Evolutionary conservation across 2,113 vertebrate species (phyloP), one percentile per base, ranked within the genome.

Genomic region (Oxyruncus cristatus): DNA sequence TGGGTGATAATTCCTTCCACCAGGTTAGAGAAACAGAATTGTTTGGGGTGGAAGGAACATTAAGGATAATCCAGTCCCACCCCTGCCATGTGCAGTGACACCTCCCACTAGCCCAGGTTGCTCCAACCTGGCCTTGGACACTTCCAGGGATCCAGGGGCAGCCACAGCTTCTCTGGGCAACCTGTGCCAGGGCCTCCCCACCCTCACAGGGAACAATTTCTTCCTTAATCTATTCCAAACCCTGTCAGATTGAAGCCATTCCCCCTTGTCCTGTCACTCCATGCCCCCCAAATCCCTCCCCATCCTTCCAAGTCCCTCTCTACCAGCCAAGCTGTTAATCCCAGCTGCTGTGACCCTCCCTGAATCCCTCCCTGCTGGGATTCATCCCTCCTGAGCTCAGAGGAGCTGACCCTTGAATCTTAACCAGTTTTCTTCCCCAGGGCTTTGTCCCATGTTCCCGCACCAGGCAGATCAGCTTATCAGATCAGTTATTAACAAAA

Each of bases 1-100:
- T 95, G 72, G 12, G 49, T 41, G 78, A 65, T 53, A 37, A 90
- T 17, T 42, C 73, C 33, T 92, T 86, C 52, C 49, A 77, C 3
- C 4, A 55, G 79, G 71, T 92, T 42, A 62, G 42, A 26, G 21
- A 42, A 83, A 41, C 17, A n/a, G 42, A 26, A 6, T 14, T 6
- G n/a, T 35, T 11, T 50, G 61, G 19, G 5, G 2, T 55, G 46
- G 53, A 1, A 53, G 9, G 30, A 21, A 24, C 23, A 8, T 26
- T 7, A 61, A 53, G 61, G 0, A 14, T 8, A 14, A 17, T 1
- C 52, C 19, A 3, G 9, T 30, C 0, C 19, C 56, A 52, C 22
- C 33, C 35, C 47, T 9, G 15, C 42, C 68, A 11, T 23, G 67
- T 47, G 33, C 47, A 46, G 76, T 27, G 52, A 58, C 86, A 39